Conservation (phyloP, 2,797 vertebrate genomes). For the Catharus ustulatus region DNA sequence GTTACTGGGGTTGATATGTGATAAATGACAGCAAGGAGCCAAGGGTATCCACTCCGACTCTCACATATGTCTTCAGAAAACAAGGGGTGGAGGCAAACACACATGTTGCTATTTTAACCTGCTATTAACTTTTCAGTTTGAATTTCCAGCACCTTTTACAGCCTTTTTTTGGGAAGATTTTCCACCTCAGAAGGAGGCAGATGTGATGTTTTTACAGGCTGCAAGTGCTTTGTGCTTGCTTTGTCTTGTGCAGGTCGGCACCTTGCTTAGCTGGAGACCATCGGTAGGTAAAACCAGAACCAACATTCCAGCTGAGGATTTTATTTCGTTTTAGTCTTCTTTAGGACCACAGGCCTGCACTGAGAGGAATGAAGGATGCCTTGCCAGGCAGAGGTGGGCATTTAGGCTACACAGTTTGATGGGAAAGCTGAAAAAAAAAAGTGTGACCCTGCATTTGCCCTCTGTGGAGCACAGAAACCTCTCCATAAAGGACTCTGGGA, state of each 20-base stretch:
- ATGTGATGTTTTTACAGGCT: not conserved
- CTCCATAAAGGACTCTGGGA: not conserved
- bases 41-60: not conserved
- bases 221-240: not conserved
- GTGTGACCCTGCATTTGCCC: not conserved
- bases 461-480: not conserved
- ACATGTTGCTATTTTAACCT: not conserved
- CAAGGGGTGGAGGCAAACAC: not conserved
- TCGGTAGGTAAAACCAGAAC: not conserved
- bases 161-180: not conserved
- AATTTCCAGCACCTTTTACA: not conserved
- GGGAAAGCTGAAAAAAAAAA: not conserved
- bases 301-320: not conserved
- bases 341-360: not conserved
- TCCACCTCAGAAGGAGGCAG: not conserved
- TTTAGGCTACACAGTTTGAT: not conserved
- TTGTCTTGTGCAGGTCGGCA: fast-evolving
- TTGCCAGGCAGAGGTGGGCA: not conserved
- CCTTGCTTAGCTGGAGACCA: not conserved
- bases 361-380: not conserved
- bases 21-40: fast-evolving
- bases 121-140: not conserved
- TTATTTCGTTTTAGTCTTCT: not conserved
- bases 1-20: not conserved
- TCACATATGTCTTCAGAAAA: not conserved